Evolutionary conservation across 1,140 invertebrate species (phyloP), one percentile per base, ranked within the genome.

Genomic region (Papilio polyxenes): DNA sequence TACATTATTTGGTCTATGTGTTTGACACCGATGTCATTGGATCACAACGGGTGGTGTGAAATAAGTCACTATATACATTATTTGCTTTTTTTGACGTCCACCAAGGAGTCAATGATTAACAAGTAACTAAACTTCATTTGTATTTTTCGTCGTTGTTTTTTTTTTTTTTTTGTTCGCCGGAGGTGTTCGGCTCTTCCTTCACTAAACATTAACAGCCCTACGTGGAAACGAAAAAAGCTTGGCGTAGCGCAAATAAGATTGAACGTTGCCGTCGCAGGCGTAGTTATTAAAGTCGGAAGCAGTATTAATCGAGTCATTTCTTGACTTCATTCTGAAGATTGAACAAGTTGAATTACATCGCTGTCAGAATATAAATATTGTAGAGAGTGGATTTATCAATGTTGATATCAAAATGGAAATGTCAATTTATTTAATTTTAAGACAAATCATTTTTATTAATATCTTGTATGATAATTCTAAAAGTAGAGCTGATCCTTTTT

Each of bases 231-330:
- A 40, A 80, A 40, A 40, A 44, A 10, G 78, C 44, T 69, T 65
- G 17, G 56, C 78, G 40, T 59, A 65, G 78, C 59, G 78, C 78
- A 80, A 80, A 80, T 62, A 80, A 65, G 78, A 80, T 80, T 80
- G 78, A 44, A 62, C 40, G 37, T 56, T 7, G 75, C 37, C 49
- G 20, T 69, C 31, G 78, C 48, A 77, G 23, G 48, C 75, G 75
- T 31, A 77, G 78, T 65, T 65, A 80, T 65, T 80, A 80, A 80
- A 69, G 20, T 37, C 53, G 31, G 78, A 37, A 65, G 78, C 78
- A 69, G 40, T 59, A 48, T 80, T 65, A 80, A 80, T 59, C 23
- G 56, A 69, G 49, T 48, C 56, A 20, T 65, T 80, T 48, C 77
- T 40, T 37, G 77, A 79, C 56, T 48, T 48, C 37, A 53, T 53